phyloP scores from a whole-genome alignment of 2,797 vertebrate genomes.

The Dendrocincla tyrannina region DNA sequence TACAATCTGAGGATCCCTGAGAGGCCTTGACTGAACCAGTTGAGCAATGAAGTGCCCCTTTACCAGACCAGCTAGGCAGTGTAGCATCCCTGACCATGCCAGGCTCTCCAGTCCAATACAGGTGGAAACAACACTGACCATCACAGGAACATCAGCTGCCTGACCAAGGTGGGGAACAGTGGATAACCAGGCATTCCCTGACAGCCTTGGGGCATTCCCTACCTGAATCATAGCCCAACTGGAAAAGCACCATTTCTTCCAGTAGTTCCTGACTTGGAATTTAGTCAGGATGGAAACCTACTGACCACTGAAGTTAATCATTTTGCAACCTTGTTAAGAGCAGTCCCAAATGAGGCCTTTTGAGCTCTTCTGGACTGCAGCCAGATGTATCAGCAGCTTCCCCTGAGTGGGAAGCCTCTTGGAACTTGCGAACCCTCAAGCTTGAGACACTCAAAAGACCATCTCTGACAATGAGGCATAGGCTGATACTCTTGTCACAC shows the following conservation, averaged over 20 bases:
- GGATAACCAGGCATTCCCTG: not conserved
- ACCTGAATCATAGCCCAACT: not conserved
- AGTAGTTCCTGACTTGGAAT: not conserved
- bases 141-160: not conserved
- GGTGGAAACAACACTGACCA: not conserved
- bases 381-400: not conserved
- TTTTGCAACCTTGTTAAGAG: not conserved
- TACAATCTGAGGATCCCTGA: not conserved
- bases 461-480: not conserved
- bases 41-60: not conserved
- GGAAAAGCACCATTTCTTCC: not conserved
- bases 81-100: not conserved
- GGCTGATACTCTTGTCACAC: not conserved
- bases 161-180: not conserved
- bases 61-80: not conserved
- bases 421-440: not conserved
- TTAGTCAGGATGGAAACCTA: not conserved
- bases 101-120: not conserved
- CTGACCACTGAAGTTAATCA: not conserved
- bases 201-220: not conserved
- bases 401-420: not conserved
- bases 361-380: not conserved
- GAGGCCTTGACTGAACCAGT: not conserved
- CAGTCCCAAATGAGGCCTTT: not conserved
- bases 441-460: not conserved